Base-by-base conservation (phyloP, 2,888 invertebrate species). In the Dendrolimus pini region DNA sequence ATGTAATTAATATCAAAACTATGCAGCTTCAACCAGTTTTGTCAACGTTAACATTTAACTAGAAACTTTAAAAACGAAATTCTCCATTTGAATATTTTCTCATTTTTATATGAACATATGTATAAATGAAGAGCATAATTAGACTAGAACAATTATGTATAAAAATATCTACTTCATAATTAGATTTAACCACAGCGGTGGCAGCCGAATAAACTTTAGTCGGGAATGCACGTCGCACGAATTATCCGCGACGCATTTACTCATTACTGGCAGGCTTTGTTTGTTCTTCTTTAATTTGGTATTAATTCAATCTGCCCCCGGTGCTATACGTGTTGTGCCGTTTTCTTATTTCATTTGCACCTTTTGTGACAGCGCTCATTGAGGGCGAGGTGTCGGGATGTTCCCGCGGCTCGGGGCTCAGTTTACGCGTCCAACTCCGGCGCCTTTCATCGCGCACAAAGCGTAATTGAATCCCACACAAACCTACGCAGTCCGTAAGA, bases 391-490 rank as follows among this genome's bases (percentile, higher is more conserved):
- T 90, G 90, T 90, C 83, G 89, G 89, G 90, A 90, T 89, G 80
- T 87, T 82, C 81, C 71, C 76, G 75, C 76, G 80, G 75, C 81
- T 80, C 77, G 77, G 80, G 78, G 83, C 85, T 89, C 88, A 75
- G 85, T 80, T 89, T 89, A 89, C 90, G 81, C 82, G 83, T 77
- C 77, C 80, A 76, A 77, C 85, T 83, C 82, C 81, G 82, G 82
- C 85, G 83, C 85, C 85, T 90, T 90, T 90, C 89, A 89, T 83
- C 86, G 83, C 71, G 75, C 80, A 89, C 89, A 90, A 90, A 89
- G 86, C 86, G 90, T 89, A 90, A 90, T 90, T 89, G 89, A 90
- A 90, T 90, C 89, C 88, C 84, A 83, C 88, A 86, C 86, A 89
- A 88, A 87, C 88, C 88, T 89, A 89, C 86, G 89, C 84, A 86